These are phyloP conservation scores for Petrocephalus schoutedeni DNA, from an alignment of 2,797 vertebrate genomes.

Conservation along the genomic window DNA sequence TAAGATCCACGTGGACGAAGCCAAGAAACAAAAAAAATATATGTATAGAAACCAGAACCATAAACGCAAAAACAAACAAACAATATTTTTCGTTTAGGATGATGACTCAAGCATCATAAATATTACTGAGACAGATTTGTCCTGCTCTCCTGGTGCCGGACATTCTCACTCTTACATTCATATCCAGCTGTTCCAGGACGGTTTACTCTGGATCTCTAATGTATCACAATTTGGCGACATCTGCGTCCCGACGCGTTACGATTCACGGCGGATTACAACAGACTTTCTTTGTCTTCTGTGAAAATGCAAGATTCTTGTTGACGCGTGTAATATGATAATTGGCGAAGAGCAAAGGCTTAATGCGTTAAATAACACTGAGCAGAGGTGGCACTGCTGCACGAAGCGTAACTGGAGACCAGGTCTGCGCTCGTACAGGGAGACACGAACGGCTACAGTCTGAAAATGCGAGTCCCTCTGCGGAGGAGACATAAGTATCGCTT, in stretches of 20 bases:
- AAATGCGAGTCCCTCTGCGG: conserved; percentile 3
- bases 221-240: conserved; percentile 5
- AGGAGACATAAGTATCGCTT: conserved; percentile 14
- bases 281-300: not conserved
- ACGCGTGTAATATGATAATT: conserved; percentile 4
- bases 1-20: conserved; percentile 43
- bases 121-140: not conserved
- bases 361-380: not conserved
- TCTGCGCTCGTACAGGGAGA: not conserved
- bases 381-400: conserved; percentile 1
- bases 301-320: conserved; percentile 11
- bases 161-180: not conserved
- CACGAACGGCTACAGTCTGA: not conserved
- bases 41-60: conserved; percentile 35
- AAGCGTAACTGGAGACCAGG: not conserved
- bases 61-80: not conserved
- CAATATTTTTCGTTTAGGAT: conserved; percentile 14
- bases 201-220: conserved; percentile 12
- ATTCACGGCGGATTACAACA: not conserved
- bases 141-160: not conserved
- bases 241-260: not conserved
- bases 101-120: conserved; percentile 12
- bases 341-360: not conserved
- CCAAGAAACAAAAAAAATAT: conserved; percentile 39
- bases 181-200: not conserved